Conservation (phyloP, 1,140 invertebrate species). For the Berghia stephanieae region DNA sequence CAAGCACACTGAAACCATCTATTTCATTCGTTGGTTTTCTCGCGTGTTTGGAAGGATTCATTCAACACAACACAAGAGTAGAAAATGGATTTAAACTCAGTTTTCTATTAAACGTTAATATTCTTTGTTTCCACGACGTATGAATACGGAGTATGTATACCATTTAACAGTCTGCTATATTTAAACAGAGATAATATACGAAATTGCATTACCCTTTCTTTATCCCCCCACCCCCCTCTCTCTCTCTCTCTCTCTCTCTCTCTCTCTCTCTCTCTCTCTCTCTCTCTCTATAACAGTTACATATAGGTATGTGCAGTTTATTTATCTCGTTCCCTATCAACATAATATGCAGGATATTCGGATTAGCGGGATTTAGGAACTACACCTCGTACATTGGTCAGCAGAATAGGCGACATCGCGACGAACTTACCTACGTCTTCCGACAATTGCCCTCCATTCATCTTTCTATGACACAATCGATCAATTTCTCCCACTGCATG, state of each 20-base stretch:
- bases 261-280: constrained; percentile 15
- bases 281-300: background rate
- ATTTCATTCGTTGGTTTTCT: background rate
- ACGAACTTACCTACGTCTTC: too few species aligned
- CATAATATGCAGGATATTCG: too few species aligned
- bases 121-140: background rate
- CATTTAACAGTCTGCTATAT: background rate
- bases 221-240: background rate
- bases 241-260: constrained; percentile 17
- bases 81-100: background rate
- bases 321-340: too few species aligned
- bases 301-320: too few species aligned
- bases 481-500: too few species aligned
- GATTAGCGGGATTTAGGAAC: too few species aligned
- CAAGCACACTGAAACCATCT: background rate
- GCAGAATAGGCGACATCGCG: too few species aligned
- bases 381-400: too few species aligned
- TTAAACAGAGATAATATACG: background rate
- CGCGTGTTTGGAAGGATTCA: background rate
- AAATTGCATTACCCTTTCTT: background rate
- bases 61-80: background rate
- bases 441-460: too few species aligned
- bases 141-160: background rate
- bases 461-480: too few species aligned
- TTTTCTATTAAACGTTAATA: background rate